These are phyloP conservation scores for Clarias macrocephalus DNA, from an alignment of 2,113 vertebrate genomes.

Conservation along the genomic window DNA sequence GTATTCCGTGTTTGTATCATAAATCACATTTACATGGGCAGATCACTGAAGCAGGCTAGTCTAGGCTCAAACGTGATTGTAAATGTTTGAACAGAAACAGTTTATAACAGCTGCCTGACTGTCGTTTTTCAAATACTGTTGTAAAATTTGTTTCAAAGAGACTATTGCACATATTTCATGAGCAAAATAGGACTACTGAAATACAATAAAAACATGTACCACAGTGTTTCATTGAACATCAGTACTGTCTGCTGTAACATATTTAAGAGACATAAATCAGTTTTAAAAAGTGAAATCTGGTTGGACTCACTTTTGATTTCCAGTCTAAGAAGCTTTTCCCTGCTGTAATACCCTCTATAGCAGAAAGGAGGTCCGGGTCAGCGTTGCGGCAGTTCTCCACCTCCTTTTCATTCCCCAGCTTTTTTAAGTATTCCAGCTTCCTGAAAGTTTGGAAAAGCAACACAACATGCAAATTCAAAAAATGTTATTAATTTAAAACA, in stretches of 20 bases:
- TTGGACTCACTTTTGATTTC: slow-evolving; percentile 61
- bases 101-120: neutral
- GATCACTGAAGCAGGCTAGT: neutral
- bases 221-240: neutral
- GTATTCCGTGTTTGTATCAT: neutral
- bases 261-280: neutral
- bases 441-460: slow-evolving; percentile 40
- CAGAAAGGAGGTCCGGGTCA: slow-evolving; percentile 31
- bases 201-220: no score
- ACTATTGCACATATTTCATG: neutral
- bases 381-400: slow-evolving; percentile 26
- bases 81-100: neutral
- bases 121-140: neutral
- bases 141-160: neutral
- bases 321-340: slow-evolving; percentile 59
- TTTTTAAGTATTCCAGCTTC: slow-evolving; percentile 58
- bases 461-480: no score
- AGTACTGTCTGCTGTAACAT: neutral
- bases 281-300: neutral
- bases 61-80: neutral
- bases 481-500: no score
- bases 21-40: neutral
- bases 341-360: slow-evolving; percentile 28
- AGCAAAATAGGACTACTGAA: neutral
- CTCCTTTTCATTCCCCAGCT: slow-evolving; percentile 47